Evolutionary conservation across 2,113 vertebrate genomes (phyloP).

Genomic region (Xerus inauris): DNA sequence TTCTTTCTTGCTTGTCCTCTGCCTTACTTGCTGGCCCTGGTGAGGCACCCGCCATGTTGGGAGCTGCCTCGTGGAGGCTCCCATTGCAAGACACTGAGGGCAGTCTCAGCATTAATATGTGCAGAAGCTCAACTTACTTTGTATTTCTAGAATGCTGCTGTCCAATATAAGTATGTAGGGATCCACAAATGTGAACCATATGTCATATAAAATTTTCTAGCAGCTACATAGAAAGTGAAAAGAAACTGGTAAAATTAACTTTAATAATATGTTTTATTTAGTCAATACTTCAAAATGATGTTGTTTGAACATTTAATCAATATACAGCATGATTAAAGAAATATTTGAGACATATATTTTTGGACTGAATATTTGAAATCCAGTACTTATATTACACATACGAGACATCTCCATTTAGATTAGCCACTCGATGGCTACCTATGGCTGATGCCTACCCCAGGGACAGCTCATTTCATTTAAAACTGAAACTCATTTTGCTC

Average conservation of each 20-base stretch:
- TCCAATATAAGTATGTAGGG: background rate
- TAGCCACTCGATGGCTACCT: background rate
- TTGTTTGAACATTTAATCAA: background rate
- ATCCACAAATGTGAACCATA: background rate
- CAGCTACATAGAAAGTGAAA: background rate
- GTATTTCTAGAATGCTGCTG: background rate
- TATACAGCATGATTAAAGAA: background rate
- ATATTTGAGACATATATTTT: background rate
- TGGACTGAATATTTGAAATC: background rate
- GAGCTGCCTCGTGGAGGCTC: background rate
- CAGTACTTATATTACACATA: background rate
- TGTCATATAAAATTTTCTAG: background rate
- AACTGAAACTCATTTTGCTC: background rate
- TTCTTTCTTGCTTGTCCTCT: background rate
- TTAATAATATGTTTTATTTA: background rate
- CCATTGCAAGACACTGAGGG: background rate
- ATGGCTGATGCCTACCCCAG: background rate
- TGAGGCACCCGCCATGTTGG: too few species aligned
- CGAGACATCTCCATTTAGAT: background rate
- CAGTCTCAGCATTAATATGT: background rate
- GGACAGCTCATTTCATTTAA: background rate
- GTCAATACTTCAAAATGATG: background rate
- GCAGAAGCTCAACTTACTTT: background rate
- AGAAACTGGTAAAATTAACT: background rate
- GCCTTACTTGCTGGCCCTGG: background rate